phyloP scores from a whole-genome alignment of 1,140 invertebrate genomes.

The Epicauta chinensis region DNA sequence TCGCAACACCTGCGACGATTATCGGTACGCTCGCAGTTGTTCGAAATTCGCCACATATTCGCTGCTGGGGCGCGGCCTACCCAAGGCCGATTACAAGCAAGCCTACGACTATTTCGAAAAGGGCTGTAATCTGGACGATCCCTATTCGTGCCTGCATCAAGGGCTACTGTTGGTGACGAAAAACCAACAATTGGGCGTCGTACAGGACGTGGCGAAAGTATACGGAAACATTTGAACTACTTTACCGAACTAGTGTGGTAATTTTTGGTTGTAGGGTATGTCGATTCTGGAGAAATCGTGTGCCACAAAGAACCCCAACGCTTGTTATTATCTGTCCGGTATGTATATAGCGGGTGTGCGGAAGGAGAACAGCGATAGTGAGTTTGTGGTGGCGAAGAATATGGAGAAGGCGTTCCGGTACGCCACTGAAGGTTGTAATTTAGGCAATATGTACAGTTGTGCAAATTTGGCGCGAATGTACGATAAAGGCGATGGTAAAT shows the following conservation, averaged over 20 bases:
- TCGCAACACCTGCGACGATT: slow-evolving; percentile 78
- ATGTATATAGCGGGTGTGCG: slow-evolving; percentile 69
- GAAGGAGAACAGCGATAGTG: slow-evolving; percentile 29
- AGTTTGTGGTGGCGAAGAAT: slow-evolving; percentile 61
- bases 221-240: not conserved
- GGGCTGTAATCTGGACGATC: slow-evolving; percentile 61
- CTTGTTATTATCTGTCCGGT: slow-evolving; percentile 74
- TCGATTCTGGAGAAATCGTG: slow-evolving; percentile 67
- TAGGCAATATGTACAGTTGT: slow-evolving; percentile 77
- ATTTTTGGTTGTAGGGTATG: slow-evolving; percentile 54
- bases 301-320: slow-evolving; percentile 57
- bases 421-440: slow-evolving; percentile 68
- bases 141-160: slow-evolving; percentile 65
- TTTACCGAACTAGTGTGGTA: not conserved
- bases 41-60: slow-evolving; percentile 73
- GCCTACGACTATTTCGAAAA: slow-evolving; percentile 64
- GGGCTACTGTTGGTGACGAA: slow-evolving; percentile 61
- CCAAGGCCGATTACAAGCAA: slow-evolving; percentile 48
- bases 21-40: slow-evolving; percentile 75
- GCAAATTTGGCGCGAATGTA: slow-evolving; percentile 83
- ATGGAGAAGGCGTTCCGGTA: slow-evolving; percentile 69
- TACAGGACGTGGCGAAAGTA: slow-evolving; percentile 52
- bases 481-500: slow-evolving; percentile 53
- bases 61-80: slow-evolving; percentile 55
- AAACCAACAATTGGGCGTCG: slow-evolving; percentile 44